phyloP scores from a whole-genome alignment of 2,113 vertebrate species.

The Tiliqua scincoides region DNA sequence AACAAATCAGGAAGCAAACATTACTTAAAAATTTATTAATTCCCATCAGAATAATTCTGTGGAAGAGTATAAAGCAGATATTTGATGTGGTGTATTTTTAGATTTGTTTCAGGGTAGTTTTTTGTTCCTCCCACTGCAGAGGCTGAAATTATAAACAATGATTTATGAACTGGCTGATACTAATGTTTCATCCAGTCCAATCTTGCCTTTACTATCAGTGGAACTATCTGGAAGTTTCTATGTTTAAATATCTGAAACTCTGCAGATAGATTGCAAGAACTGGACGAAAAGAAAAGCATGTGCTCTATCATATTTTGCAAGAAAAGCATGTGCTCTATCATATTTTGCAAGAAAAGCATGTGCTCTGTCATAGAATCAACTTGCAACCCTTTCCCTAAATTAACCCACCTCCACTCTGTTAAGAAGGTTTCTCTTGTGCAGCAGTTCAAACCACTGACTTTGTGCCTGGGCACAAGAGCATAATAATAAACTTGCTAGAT shows the following conservation, averaged over 20 bases:
- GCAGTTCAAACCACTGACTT: background rate
- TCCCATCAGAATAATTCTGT: slow-evolving; percentile 60
- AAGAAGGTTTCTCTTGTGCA: background rate
- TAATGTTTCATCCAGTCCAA: background rate
- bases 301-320: no score
- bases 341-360: no score
- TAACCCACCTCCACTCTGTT: background rate
- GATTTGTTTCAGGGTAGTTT: slow-evolving; percentile 34
- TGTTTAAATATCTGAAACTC: background rate
- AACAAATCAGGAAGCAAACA: slow-evolving; percentile 58
- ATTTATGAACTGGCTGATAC: background rate
- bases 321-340: no score
- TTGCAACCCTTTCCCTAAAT: background rate
- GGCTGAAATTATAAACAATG: background rate
- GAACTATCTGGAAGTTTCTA: background rate
- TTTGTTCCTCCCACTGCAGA: background rate
- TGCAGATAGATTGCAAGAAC: background rate
- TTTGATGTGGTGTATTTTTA: slow-evolving; percentile 38
- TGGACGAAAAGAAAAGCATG: background rate
- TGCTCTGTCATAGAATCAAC: no score
- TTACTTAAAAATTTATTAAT: slow-evolving; percentile 69
- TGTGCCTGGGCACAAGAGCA: background rate
- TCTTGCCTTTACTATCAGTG: background rate
- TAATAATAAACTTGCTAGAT: background rate
- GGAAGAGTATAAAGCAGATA: slow-evolving; percentile 51